Base-by-base conservation (phyloP, 1,140 invertebrate genomes). In the Ceratina japonica region DNA sequence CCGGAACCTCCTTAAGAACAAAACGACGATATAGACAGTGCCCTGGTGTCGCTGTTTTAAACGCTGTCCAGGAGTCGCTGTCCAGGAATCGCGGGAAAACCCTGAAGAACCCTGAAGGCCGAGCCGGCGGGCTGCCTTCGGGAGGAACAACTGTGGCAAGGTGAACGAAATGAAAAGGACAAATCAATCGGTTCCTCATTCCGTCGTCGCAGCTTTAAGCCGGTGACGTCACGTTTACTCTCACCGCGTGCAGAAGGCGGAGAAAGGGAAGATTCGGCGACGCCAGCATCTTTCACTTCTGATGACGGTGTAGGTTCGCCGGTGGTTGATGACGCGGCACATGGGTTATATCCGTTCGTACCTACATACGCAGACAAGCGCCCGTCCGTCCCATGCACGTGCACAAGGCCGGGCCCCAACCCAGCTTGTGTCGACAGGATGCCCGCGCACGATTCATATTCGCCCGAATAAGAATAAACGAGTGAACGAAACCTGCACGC, bases 241-340 rank as follows among this genome's bases (percentile, higher is more conserved):
- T 88, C 87, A 63, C 87, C 77, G 80, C 75, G 72, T 77, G 37
- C 69, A 84, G 66, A 86, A 87, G 79, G 75, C 64, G 77, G 82
- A 85, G 87, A 87, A 89, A 88, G 87, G 88, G 83, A 88, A 90
- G 86, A 89, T 88, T 89, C 68, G 89, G 83, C 85, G 88, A 89
- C 87, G 89, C 87, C 88, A 90, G 89, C 89, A 90, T 90, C 87
- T 90, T 90, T 89, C 86, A 81, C 85, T 88, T 88, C 76, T 89
- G 89, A 89, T 89, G 88, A 89, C 88, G 88, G 76, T 82, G 88
- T 88, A 84, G 81, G 87, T 89, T 86, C 78, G 81, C 81, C 27
- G 78, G 86, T 85, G 81, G 86, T 87, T 88, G 87, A 89, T 89
- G 88, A 89, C 88, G 86, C 74, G 86, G 88, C 87, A 84, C 82